Conservation (phyloP, 1,140 invertebrate genomes). For the Papilio polyxenes region DNA sequence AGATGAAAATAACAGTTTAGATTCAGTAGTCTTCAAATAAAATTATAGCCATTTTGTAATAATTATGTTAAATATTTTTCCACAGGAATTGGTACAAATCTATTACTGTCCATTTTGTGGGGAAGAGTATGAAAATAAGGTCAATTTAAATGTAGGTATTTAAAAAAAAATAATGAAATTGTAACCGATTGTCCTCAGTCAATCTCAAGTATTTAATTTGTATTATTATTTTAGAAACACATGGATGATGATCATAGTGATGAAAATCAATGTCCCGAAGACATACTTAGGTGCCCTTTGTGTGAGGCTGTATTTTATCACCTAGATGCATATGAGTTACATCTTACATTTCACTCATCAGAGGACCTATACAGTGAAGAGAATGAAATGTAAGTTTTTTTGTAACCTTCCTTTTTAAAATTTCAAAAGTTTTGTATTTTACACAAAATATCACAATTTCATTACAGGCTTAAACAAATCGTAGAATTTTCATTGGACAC, state of each 20-base stretch:
- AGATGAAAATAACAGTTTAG: too few relatives aligned
- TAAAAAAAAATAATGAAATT: neutral
- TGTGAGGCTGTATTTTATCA: constrained; percentile 86
- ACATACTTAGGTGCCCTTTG: constrained; percentile 83
- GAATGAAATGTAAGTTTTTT: constrained; percentile 80
- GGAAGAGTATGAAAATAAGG: constrained; percentile 85
- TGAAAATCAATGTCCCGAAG: constrained; percentile 81
- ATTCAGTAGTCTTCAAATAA: too few relatives aligned
- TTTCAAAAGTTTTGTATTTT: neutral
- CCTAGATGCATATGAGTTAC: constrained; percentile 84
- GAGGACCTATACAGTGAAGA: constrained; percentile 84
- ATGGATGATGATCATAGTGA: constrained; percentile 82
- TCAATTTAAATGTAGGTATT: constrained; percentile 82
- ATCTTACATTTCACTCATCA: constrained; percentile 83
- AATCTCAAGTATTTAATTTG: neutral
- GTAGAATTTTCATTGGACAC: constrained; percentile 71
- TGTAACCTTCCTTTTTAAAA: neutral
- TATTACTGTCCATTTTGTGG: constrained; percentile 87
- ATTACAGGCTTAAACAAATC: constrained; percentile 58
- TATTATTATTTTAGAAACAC: constrained; percentile 79
- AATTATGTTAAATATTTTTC: constrained; percentile 38
- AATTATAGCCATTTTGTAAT: too few relatives aligned
- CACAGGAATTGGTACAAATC: constrained; percentile 79
- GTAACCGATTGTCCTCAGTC: neutral
- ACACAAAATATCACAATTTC: neutral